Evolutionary conservation across 2,113 vertebrate species (phyloP).

Genomic region (Clupea harengus): DNA sequence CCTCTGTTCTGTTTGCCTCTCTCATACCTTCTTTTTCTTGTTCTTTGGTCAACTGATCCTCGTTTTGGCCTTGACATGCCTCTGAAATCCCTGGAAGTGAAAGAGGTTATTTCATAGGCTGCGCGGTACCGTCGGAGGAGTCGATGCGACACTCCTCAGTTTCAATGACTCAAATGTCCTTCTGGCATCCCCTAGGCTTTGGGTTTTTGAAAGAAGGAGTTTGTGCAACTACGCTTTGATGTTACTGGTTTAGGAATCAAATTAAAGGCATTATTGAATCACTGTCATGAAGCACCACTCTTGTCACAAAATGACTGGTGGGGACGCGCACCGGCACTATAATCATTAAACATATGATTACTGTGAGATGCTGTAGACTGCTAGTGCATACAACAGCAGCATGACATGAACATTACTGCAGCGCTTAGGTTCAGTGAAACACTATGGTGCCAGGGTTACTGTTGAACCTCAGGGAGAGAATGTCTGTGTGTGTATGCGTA

Average conservation of each 20-base stretch:
- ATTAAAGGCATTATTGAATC: constrained; percentile 11
- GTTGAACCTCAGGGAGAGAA: background rate
- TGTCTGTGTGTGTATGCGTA: background rate
- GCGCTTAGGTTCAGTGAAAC: background rate
- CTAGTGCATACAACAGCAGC: background rate
- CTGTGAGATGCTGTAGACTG: background rate
- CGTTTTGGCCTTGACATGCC: constrained; percentile 25
- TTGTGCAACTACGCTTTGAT: constrained; percentile 43
- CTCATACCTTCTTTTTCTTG: constrained; percentile 8
- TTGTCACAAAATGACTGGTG: constrained; percentile 10
- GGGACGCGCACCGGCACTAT: background rate
- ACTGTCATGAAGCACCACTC: background rate
- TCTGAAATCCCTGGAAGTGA: background rate
- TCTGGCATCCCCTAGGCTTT: constrained; percentile 17
- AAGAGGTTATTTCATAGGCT: constrained; percentile 12
- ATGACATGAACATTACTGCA: background rate
- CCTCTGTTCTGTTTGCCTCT: constrained; percentile 1
- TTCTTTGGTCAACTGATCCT: constrained; percentile 28
- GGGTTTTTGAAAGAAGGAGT: constrained; percentile 31
- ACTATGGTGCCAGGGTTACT: background rate
- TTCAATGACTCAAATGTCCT: background rate
- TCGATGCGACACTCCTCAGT: background rate
- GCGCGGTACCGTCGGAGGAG: background rate
- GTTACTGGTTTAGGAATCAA: background rate
- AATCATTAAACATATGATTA: constrained; percentile 19